Conservation (phyloP, 2,797 vertebrate genomes). For the Xiphophorus birchmanni region DNA sequence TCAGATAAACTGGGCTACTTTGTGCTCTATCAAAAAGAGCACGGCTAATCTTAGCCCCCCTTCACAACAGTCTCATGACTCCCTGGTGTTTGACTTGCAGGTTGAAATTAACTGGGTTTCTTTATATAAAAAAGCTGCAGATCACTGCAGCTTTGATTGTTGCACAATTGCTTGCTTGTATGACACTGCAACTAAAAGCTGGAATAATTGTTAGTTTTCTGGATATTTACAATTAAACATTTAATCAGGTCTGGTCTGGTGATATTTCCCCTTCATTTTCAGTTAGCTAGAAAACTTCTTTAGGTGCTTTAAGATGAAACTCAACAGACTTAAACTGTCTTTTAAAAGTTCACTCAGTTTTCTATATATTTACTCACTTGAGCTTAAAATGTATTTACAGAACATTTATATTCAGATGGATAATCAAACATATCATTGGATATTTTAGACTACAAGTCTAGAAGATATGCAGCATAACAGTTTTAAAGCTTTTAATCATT, state of each 20-base stretch:
- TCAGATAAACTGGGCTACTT: neutral
- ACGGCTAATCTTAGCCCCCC: neutral
- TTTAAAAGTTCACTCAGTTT: neutral
- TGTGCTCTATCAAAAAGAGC: neutral
- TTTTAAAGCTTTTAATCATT: neutral
- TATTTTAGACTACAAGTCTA: neutral
- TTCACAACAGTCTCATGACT: slow-evolving; percentile 41
- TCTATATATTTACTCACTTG: neutral
- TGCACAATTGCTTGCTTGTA: slow-evolving; percentile 4
- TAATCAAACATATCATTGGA: neutral
- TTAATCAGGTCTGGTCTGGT: neutral
- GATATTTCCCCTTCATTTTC: neutral
- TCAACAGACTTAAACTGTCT: neutral
- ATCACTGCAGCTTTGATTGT: slow-evolving; percentile 2
- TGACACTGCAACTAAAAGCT: neutral
- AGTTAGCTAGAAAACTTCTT: neutral
- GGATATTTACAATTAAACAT: neutral
- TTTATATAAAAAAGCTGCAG: neutral
- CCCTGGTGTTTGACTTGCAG: slow-evolving; percentile 39
- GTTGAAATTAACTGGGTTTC: slow-evolving; percentile 13
- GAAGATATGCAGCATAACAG: neutral
- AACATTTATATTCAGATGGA: neutral
- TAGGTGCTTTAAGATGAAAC: neutral
- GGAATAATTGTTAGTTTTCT: neutral
- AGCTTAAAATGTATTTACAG: neutral